These are phyloP conservation scores for Varecia variegata DNA, from an alignment of 2,797 vertebrate genomes.

Conservation along the genomic window DNA sequence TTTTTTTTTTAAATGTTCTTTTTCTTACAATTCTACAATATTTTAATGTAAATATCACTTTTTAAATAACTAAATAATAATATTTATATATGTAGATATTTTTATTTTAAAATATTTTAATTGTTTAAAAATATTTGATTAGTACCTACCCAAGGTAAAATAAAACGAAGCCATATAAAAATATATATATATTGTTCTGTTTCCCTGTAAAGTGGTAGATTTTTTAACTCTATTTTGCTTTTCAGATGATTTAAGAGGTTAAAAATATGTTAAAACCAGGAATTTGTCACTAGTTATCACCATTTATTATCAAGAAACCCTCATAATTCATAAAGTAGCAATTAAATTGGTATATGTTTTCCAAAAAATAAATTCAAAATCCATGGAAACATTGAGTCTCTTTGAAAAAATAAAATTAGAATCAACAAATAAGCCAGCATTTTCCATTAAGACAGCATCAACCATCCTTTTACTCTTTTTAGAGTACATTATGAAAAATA, in stretches of 20 bases:
- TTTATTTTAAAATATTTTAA: neutral
- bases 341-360: neutral
- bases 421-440: neutral
- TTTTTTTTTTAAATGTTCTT: neutral
- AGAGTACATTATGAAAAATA: neutral
- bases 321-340: neutral
- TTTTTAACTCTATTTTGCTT: neutral
- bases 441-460: neutral
- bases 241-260: conserved; percentile 16
- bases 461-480: neutral
- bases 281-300: neutral
- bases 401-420: neutral
- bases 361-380: neutral
- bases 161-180: neutral
- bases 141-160: neutral
- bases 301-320: neutral
- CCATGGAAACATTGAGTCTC: neutral
- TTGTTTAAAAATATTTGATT: conserved; percentile 31
- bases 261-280: neutral
- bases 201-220: neutral
- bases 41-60: neutral
- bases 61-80: neutral
- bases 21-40: neutral
- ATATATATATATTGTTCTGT: neutral
- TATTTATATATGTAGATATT: neutral